Evolutionary conservation across 1,140 invertebrate genomes (phyloP).

Genomic region (Habropoda laboriosa): DNA sequence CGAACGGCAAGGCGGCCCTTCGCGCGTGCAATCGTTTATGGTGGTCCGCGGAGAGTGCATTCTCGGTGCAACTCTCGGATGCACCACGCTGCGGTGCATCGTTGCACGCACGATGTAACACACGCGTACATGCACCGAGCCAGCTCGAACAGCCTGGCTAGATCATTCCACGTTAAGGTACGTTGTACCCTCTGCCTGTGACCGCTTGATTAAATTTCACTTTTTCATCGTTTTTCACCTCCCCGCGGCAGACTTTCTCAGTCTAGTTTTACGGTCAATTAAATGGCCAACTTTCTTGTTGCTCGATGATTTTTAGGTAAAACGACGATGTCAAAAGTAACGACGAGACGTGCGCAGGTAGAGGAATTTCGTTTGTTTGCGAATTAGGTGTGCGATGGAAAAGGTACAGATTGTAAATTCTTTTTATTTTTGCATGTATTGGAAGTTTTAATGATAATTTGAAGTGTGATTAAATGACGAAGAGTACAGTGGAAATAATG

Average conservation of each 20-base stretch:
- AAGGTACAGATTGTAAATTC: too few relatives aligned
- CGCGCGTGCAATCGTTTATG: conserved; percentile 62
- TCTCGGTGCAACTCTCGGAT: conserved; percentile 52
- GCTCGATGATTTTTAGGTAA: neutral
- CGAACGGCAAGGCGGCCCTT: conserved; percentile 47
- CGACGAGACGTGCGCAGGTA: neutral
- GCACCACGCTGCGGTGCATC: conserved; percentile 54
- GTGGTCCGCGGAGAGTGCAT: conserved; percentile 53
- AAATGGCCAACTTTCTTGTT: neutral
- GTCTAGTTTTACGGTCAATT: conserved; percentile 15
- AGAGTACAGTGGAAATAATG: too few relatives aligned
- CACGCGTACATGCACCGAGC: conserved; percentile 36
- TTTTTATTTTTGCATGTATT: too few relatives aligned
- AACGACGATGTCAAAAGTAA: neutral
- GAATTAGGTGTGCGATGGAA: too few relatives aligned
- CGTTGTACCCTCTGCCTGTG: conserved; percentile 15
- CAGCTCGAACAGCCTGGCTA: conserved; percentile 23
- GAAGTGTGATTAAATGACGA: too few relatives aligned
- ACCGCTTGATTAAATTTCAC: conserved; percentile 27
- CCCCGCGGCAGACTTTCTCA: neutral
- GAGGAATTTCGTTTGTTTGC: too few relatives aligned
- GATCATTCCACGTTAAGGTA: conserved; percentile 35
- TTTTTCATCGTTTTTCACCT: neutral
- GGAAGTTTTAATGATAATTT: too few relatives aligned
- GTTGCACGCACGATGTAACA: conserved; percentile 46